These are phyloP conservation scores for Elanoides forficatus DNA, from an alignment of 2,113 vertebrate genomes.

Conservation along the genomic window DNA sequence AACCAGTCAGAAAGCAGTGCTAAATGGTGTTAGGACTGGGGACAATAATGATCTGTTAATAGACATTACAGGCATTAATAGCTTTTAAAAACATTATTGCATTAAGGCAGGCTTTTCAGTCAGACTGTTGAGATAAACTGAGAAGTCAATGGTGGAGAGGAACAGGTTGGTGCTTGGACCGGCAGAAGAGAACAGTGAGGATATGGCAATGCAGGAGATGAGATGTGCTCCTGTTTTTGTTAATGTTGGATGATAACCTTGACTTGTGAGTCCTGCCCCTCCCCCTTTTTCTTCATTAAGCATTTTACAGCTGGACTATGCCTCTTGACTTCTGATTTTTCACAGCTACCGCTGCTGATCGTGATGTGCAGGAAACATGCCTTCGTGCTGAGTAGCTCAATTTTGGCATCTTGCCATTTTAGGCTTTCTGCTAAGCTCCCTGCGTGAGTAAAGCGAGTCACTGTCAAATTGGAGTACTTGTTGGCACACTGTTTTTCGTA, in stretches of 20 bases:
- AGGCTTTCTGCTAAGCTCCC: conserved; percentile 1
- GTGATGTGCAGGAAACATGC: neutral
- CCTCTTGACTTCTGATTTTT: neutral
- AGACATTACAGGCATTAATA: neutral
- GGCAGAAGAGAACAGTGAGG: neutral
- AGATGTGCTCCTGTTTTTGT: neutral
- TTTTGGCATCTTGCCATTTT: neutral
- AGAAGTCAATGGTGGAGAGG: neutral
- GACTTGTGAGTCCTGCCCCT: neutral
- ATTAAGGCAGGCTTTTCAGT: neutral
- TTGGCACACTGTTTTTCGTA: neutral
- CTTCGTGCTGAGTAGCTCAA: neutral
- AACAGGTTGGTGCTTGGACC: neutral
- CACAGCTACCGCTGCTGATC: neutral
- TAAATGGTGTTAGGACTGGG: neutral
- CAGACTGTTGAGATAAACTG: neutral
- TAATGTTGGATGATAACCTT: neutral
- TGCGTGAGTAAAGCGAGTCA: fast-evolving
- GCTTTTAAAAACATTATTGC: neutral
- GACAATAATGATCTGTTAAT: neutral
- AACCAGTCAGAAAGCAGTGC: neutral
- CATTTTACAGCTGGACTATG: neutral
- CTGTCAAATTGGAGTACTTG: neutral
- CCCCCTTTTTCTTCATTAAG: neutral
- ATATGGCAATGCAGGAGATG: neutral